Base-by-base conservation (phyloP, 2,113 vertebrate genomes). In the Struthio camelus region DNA sequence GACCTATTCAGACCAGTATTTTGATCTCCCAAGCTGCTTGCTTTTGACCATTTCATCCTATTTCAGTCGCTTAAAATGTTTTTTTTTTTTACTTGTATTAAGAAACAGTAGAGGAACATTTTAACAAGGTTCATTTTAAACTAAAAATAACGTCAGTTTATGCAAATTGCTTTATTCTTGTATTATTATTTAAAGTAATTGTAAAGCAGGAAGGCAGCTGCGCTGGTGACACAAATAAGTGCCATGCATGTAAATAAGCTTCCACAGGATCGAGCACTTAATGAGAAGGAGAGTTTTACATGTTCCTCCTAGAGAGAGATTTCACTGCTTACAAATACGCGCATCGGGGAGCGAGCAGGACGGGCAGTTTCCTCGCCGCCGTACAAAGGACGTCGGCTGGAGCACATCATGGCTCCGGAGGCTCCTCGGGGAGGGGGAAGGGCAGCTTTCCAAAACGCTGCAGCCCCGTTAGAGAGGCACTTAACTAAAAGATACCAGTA, bases 11-110 rank as follows among this genome's bases (percentile, higher is more conserved):
- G 56, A 58, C 70, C 76, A 36, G 36, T 70, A 77, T 87, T 96
- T 89, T 89, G 92, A 88, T 94, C 93, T 71, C 72, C 72, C 87
- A 59, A 80, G 77, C 88, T 70, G 92, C 92, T 94, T 71, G 54
- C 44, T 92, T 58, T 95, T 87, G 14, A 94, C 92, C 96, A 95
- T 95, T 94, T 46, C 15, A 11, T 61, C 22, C 42, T 30, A 5
- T 19, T 95, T 92, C 94, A 93, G 89, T 79, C 94, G 92, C 85
- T 87, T 30, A 62, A 46, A 90, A 84, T 10, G 85, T 46, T 90
- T 90, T 90, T 82, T 84, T 46, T 90, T 90, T 90, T 82, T 84
- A 87, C 87, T 59, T 96, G 90, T 79, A 54, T 7, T 91, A 79
- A 94, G 93, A 94, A 72, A 91, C 1, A 76, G 66, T n/a, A 89